These are phyloP conservation scores for Armadillidium nasatum DNA, from an alignment of 1,140 invertebrate genomes.

Conservation along the genomic window DNA sequence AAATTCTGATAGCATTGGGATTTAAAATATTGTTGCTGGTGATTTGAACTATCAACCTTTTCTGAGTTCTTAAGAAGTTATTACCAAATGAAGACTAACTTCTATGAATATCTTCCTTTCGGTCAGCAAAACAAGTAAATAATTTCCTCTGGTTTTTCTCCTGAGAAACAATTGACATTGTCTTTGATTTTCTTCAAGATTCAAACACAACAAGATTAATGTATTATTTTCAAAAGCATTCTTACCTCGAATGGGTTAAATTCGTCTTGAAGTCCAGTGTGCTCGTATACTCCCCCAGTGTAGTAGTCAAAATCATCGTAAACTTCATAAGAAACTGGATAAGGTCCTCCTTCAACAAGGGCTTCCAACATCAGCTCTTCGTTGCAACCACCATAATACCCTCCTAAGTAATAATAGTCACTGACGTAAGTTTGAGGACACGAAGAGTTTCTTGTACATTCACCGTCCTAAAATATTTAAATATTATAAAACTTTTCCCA, in stretches of 20 bases:
- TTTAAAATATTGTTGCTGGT: no score
- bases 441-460: conserved; percentile 48
- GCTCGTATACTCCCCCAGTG: conserved; percentile 50
- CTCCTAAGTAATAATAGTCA: conserved; percentile 55
- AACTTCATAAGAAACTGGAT: conserved; percentile 55
- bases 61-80: no score
- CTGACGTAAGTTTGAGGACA: conserved; percentile 48
- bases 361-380: conserved; percentile 54
- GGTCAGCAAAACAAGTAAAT: no score
- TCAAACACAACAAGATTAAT: no score
- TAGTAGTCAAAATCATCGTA: conserved; percentile 51
- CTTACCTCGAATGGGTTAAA: conserved; percentile 49
- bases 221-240: background rate
- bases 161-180: no score
- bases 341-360: conserved; percentile 54
- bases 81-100: no score
- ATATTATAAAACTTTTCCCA: conserved; percentile 25
- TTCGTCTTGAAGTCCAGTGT: conserved; percentile 47
- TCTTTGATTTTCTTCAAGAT: no score
- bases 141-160: no score
- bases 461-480: conserved; percentile 27
- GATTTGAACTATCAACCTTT: no score
- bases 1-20: no score
- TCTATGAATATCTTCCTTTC: no score
- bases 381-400: conserved; percentile 52